Percentiles rank a stretch among this genome's conserved stretches.
These are phyloP conservation scores for Aspiorhynchus laticeps DNA, from an alignment of 2,113 vertebrate genomes.

Conservation along the genomic window DNA sequence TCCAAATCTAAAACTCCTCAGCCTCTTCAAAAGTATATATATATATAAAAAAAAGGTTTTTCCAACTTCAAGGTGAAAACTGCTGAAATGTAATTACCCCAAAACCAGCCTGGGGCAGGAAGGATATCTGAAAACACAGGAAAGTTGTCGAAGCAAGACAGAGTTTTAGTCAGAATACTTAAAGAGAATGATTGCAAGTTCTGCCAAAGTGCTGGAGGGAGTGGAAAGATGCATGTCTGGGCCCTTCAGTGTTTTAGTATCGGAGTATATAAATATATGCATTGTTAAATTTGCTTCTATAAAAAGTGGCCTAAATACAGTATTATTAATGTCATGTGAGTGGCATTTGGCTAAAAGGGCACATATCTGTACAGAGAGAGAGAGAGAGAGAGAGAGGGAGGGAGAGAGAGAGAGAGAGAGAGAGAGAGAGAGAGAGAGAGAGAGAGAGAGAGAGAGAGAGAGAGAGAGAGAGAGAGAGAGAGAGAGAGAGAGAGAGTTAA, in stretches of 20 bases:
- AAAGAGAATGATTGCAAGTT: conserved; percentile 49
- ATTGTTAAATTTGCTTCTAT: not conserved
- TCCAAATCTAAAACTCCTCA: conserved; percentile 30
- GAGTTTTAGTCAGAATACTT: conserved; percentile 53
- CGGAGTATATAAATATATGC: conserved; percentile 12
- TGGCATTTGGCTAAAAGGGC: too few species aligned
- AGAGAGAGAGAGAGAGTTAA: too few species aligned
- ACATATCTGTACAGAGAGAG: not conserved
- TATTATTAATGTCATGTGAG: conserved; percentile 54
- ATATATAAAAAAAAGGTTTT: conserved; percentile 11
- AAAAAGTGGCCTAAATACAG: not conserved
- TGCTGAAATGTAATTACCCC: conserved; percentile 49
- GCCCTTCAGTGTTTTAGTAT: conserved; percentile 57
- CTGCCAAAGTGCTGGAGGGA: conserved; percentile 66
- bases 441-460: too few species aligned
- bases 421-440: not conserved
- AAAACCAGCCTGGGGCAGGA: conserved; percentile 10
- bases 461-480: not conserved
- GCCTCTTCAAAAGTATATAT: conserved; percentile 43
- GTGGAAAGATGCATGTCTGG: conserved; percentile 67
- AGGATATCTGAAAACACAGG: conserved; percentile 33
- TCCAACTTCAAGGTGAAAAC: conserved; percentile 49
- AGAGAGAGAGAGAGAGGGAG: too few species aligned
- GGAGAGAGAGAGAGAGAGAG: not conserved
- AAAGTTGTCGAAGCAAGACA: conserved; percentile 32